These are phyloP conservation scores for Catharus fuscescens DNA, from an alignment of 2,113 vertebrate species.

Conservation along the genomic window DNA sequence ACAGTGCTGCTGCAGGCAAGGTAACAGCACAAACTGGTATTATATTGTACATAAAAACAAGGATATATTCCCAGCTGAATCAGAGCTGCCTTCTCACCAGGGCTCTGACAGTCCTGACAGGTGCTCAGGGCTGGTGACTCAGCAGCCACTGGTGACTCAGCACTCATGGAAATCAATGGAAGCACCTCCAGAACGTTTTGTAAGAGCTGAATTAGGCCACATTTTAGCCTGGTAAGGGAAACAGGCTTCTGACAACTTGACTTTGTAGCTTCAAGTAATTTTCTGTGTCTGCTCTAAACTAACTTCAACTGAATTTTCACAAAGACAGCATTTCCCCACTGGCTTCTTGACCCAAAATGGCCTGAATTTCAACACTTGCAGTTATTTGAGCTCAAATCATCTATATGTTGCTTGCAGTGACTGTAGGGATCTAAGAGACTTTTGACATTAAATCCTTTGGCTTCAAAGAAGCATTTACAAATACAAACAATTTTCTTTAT, in stretches of 20 bases:
- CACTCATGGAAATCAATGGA: neutral
- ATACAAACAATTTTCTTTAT: neutral
- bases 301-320: slow-evolving; percentile 16
- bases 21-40: neutral
- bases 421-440: slow-evolving; percentile 3
- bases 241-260: neutral
- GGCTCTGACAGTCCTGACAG: neutral
- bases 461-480: slow-evolving; percentile 9
- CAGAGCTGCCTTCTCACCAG: neutral
- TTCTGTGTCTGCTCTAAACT: slow-evolving; percentile 29
- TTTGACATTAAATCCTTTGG: neutral
- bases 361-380: slow-evolving; percentile 38
- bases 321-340: slow-evolving; percentile 41
- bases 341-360: slow-evolving; percentile 21
- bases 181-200: neutral
- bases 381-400: slow-evolving; percentile 20
- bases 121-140: neutral
- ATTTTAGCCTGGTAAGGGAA: slow-evolving; percentile 19
- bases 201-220: slow-evolving; percentile 19
- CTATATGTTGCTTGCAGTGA: slow-evolving; percentile 1
- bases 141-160: slow-evolving; percentile 51
- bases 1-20: neutral
- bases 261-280: neutral
- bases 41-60: neutral
- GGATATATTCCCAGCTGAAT: slow-evolving; percentile 1